Evolutionary conservation across 2,888 invertebrate species (phyloP), one percentile per base, ranked within the genome.

Genomic region (Drosophila robusta): DNA sequence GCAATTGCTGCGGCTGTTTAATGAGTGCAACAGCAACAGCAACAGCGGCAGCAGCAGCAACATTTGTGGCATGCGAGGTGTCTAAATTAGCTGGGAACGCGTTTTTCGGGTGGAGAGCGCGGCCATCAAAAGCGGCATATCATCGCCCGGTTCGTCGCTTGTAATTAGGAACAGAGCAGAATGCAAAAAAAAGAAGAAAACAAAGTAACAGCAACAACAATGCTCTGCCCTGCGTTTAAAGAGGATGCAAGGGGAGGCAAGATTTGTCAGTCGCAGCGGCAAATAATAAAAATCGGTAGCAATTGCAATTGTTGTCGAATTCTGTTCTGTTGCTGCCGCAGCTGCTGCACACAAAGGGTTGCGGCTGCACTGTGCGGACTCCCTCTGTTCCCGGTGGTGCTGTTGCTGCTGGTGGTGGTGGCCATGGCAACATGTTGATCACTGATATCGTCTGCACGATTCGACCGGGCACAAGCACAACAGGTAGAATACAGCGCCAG

Each of bases 81-180:
- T 86, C 89, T 86, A 86, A 89, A 86, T 86, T 86, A 89, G 85
- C 79, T 89, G 85, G 75, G 89, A 86, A 89, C 89, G 79, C 76
- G 76, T 81, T 87, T 83, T 87, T 87, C 70, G 89, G 84, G 52
- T 77, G 70, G 66, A 64, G 70, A 72, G 80, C 68, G 52, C 83
- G 62, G 84, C 71, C 84, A 88, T 84, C 84, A 84, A 84, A 86
- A 87, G 82, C 72, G 76, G 67, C 60, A 73, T 75, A 78, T 80
- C 64, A 80, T 75, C 70, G 70, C 44, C 47, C 11, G 32, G 41
- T 38, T 39, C 57, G 65, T 56, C 47, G 44, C 57, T 66, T 75
- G 80, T 85, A 85, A 82, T 87, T 87, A 85, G 80, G 73, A 70
- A 44, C 70, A 66, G 83, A 67, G 56, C 64, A 71, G 49, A 78